Percentiles rank a stretch among this genome's conserved stretches.
Conservation (phyloP, 2,113 vertebrate genomes). For the Rutilus rutilus region DNA sequence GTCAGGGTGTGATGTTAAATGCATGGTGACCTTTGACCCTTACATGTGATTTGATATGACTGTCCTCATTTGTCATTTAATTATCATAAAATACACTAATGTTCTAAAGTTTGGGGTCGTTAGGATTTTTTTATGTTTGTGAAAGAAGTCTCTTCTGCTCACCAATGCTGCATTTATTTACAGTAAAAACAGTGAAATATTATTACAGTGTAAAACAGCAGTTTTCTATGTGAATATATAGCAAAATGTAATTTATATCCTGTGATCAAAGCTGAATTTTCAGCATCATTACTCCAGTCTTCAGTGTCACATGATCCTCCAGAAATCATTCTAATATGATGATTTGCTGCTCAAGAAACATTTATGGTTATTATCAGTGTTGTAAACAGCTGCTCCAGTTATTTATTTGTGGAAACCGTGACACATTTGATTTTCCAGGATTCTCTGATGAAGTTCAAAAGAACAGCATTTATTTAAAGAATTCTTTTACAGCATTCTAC, state of each 20-base stretch:
- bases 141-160: not conserved
- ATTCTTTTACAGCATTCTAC: too few species aligned
- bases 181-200: not conserved
- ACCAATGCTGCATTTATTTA: not conserved
- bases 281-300: not conserved
- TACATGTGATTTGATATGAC: not conserved
- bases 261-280: not conserved
- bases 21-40: not conserved
- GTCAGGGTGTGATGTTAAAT: not conserved
- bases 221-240: not conserved
- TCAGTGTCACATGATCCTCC: slow-evolving; percentile 2
- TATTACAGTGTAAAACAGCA: not conserved
- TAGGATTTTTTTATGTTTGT: not conserved
- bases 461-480: too few species aligned
- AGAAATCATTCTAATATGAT: not conserved
- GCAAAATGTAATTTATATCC: not conserved
- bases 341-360: too few species aligned
- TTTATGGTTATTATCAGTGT: too few species aligned
- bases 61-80: not conserved
- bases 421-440: not conserved
- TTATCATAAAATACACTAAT: not conserved
- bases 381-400: too few species aligned
- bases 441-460: not conserved
- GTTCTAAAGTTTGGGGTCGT: not conserved
- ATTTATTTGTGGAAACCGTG: not conserved